These are phyloP conservation scores for Drosophila burlai DNA, from an alignment of 1,140 invertebrate species.

Conservation along the genomic window DNA sequence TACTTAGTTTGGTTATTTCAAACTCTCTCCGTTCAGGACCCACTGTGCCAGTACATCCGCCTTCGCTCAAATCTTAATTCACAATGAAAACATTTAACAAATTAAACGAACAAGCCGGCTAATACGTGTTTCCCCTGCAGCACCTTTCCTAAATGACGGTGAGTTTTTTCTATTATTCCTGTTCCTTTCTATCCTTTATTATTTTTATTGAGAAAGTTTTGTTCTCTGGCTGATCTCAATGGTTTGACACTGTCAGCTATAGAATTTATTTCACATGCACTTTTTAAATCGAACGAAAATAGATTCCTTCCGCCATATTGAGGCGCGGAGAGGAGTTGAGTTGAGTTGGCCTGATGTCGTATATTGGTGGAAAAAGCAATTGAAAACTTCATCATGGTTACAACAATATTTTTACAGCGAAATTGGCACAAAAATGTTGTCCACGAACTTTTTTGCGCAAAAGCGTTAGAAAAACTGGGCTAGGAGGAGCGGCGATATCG, in stretches of 20 bases:
- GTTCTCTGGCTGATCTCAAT: conserved; percentile 24
- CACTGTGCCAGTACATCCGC: neutral
- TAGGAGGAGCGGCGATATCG: neutral
- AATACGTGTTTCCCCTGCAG: conserved; percentile 55
- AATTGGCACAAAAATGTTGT: conserved; percentile 84
- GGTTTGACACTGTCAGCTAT: conserved; percentile 43
- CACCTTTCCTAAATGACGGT: neutral
- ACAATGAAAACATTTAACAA: conserved; percentile 62
- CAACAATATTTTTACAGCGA: conserved; percentile 82
- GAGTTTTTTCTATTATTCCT: conserved; percentile 26
- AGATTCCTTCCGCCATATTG: conserved; percentile 70
- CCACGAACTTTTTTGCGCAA: conserved; percentile 66
- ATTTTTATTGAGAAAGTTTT: conserved; percentile 73
- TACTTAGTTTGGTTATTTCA: neutral
- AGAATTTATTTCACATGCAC: conserved; percentile 76
- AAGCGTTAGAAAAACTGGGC: conserved; percentile 63
- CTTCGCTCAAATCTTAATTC: neutral
- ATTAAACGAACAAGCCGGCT: conserved; percentile 63
- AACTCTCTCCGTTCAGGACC: no score
- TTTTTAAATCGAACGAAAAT: conserved; percentile 79
- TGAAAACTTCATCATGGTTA: conserved; percentile 82
- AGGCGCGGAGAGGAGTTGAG: conserved; percentile 1
- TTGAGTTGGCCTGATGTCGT: conserved; percentile 39
- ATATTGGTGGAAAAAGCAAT: conserved; percentile 71
- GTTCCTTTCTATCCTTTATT: conserved; percentile 31